These are phyloP conservation scores for Microtus oregoni DNA, from an alignment of 2,113 vertebrate genomes.

Conservation along the genomic window DNA sequence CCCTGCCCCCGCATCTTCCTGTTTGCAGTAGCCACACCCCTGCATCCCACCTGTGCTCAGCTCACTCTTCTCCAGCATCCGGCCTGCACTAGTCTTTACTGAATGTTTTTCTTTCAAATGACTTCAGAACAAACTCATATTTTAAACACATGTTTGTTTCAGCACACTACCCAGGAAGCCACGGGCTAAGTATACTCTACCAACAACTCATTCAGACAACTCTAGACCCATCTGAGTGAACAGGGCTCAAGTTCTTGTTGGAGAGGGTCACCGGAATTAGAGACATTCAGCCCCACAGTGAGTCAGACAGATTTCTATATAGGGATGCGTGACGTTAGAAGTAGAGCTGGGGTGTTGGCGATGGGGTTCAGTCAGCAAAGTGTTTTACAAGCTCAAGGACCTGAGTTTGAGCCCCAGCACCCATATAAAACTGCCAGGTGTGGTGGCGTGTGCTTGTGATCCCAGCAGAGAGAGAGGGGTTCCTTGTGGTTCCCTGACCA, in stretches of 20 bases:
- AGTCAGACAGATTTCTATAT: neutral
- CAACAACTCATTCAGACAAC: neutral
- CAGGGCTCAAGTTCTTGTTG: neutral
- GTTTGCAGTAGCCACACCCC: neutral
- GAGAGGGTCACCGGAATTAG: neutral
- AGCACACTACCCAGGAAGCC: neutral
- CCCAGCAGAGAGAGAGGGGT: neutral
- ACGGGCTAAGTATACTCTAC: neutral
- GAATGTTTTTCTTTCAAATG: neutral
- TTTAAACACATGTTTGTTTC: neutral
- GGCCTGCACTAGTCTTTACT: too few relatives aligned
- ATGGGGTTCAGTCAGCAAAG: neutral
- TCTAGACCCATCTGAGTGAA: neutral
- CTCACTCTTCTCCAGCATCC: too few relatives aligned
- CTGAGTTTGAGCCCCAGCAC: neutral
- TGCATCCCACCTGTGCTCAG: accelerated
- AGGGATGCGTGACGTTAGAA: neutral
- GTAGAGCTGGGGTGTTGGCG: neutral
- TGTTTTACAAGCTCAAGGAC: neutral
- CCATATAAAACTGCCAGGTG: neutral
- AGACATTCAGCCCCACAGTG: neutral
- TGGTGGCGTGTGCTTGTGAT: too few relatives aligned
- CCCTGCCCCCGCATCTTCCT: too few relatives aligned
- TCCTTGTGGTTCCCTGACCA: neutral
- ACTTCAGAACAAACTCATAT: neutral